Conservation (phyloP, 35 echinoderm and acorn worm genomes). For the Ophioderma brevispina region DNA sequence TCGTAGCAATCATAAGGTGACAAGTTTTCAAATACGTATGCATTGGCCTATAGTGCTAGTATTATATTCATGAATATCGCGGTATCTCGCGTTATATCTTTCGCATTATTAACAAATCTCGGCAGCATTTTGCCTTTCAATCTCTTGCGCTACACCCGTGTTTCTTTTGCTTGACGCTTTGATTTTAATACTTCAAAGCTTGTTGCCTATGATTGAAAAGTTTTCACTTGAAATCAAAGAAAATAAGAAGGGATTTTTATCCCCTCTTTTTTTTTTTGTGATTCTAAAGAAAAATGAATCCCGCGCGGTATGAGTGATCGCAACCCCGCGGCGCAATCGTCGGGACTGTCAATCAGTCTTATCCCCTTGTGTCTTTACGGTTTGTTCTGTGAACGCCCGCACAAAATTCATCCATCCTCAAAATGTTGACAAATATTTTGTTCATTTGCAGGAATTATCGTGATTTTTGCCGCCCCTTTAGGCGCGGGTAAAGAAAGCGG, state of each 20-base stretch:
- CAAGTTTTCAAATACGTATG: constrained; percentile 1
- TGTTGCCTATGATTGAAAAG: not conserved
- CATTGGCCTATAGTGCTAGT: not conserved
- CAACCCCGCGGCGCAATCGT: not conserved
- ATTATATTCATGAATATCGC: constrained; percentile 6
- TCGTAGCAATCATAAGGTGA: not conserved
- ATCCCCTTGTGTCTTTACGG: not conserved
- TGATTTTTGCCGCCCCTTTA: not conserved
- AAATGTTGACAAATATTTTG: constrained; percentile 15
- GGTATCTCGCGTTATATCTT: not conserved
- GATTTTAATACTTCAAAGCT: constrained; percentile 6
- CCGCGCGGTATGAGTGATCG: not conserved
- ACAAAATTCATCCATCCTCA: not conserved
- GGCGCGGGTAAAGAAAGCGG: not conserved
- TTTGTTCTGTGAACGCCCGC: not conserved
- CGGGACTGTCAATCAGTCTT: not conserved
- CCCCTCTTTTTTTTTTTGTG: not conserved
- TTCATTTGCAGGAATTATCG: constrained; percentile 13
- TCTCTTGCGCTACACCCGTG: not conserved
- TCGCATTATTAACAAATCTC: not conserved
- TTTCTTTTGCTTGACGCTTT: not conserved
- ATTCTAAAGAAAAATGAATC: not conserved
- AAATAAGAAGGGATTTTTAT: not conserved
- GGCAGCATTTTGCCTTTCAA: not conserved
- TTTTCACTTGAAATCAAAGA: not conserved